Conservation (phyloP, 2,113 vertebrate species). For the Solea solea region DNA sequence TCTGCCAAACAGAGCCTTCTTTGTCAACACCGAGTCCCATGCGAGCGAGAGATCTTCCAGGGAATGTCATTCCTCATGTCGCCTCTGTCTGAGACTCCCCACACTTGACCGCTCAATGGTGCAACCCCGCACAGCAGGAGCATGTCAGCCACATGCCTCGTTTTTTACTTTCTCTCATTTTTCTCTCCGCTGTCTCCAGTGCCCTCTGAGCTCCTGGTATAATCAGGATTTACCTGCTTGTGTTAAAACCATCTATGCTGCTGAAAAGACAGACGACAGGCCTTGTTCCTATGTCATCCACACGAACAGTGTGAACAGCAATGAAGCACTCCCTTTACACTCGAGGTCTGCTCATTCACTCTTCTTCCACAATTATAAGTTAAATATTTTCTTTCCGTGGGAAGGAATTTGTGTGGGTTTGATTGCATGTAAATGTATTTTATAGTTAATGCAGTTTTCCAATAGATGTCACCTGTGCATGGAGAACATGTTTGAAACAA, state of each 20-base stretch:
- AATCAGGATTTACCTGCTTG: constrained; percentile 46
- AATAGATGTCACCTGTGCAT: constrained; percentile 15
- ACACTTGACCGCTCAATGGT: constrained; percentile 58
- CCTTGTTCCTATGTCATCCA: constrained; percentile 52
- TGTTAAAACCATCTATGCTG: constrained; percentile 54
- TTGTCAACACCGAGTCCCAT: constrained; percentile 64
- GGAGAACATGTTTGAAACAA: constrained; percentile 11
- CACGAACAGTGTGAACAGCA: constrained; percentile 34
- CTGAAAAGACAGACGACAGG: constrained; percentile 31
- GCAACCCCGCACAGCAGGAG: constrained; percentile 49
- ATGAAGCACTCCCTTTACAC: constrained; percentile 48
- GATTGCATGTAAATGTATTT: constrained; percentile 6
- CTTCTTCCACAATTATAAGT: constrained; percentile 32
- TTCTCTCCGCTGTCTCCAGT: constrained; percentile 42
- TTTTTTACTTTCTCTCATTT: constrained; percentile 57
- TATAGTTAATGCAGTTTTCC: neutral
- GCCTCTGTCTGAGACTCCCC: constrained; percentile 55
- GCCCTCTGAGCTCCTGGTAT: constrained; percentile 40
- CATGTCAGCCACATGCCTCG: constrained; percentile 63
- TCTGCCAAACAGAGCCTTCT: constrained; percentile 67
- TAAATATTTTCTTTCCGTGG: constrained; percentile 32
- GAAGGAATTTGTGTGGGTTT: constrained; percentile 25
- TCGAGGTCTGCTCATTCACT: constrained; percentile 55
- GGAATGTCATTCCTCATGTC: constrained; percentile 67
- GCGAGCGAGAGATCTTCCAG: constrained; percentile 61